phyloP scores from a whole-genome alignment of 92 coral and sea anemone genomes.

The Porites divaricata region DNA sequence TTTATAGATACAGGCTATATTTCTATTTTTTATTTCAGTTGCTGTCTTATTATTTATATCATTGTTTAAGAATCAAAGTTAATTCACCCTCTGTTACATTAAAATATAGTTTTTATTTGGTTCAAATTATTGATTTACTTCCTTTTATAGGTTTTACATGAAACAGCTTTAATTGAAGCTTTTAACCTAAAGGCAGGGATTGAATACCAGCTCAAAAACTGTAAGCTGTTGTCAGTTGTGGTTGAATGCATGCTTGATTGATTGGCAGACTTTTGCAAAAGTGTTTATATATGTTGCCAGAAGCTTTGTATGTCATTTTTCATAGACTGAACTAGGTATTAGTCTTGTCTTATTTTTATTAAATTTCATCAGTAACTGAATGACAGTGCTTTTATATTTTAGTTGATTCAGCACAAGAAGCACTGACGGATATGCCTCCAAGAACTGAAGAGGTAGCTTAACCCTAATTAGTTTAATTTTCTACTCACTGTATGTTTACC shows the following conservation, averaged over 20 bases:
- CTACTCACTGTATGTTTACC: no score
- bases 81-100: no score
- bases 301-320: no score
- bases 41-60: no score
- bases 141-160: constrained; percentile 80
- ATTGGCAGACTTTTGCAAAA: background rate
- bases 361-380: background rate
- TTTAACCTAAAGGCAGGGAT: constrained; percentile 96
- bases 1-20: no score
- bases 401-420: constrained; percentile 99
- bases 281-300: no score
- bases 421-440: constrained; percentile 99
- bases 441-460: constrained; percentile 89
- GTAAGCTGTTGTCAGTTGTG: constrained; percentile 63
- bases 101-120: no score
- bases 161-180: constrained; percentile 97
- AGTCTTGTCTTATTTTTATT: no score
- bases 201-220: constrained; percentile 95
- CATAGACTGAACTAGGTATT: no score
- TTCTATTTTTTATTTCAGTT: no score
- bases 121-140: background rate
- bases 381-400: background rate
- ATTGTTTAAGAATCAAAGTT: no score
- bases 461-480: background rate
- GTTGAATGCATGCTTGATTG: background rate